Base-by-base conservation (phyloP, 2,113 vertebrate genomes). In the Rhinolophus sinicus region DNA sequence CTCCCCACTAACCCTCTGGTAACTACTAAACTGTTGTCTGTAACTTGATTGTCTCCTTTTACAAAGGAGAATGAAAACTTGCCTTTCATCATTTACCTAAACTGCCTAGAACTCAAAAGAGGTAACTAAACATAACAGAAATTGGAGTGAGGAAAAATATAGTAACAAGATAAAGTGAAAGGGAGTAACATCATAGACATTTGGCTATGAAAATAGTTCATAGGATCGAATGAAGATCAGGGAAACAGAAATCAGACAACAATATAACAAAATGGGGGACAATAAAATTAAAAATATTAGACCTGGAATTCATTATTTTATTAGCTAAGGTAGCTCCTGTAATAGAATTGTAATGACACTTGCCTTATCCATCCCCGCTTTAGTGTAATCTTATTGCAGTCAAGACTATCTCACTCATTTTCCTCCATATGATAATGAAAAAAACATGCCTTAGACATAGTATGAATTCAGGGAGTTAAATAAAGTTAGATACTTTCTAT, bases 11-110 rank as follows among this genome's bases (percentile, higher is more conserved):
- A 54, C 52, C 52, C 52, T 54, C 52, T 54, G 52, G 52, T 16
- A 54, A 54, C 52, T 14, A 19, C 52, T 54, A 54, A 54, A 54
- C 52, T 15, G 16, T 54, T 54, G 52, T 54, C 52, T 69, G 38
- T 94, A 28, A 89, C 86, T 92, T 65, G n/a, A 87, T 73, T 75
- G 12, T 52, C 90, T 89, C 15, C 14, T 95, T 96, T 78, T 72
- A 76, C 62, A 78, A 88, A 96, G 3, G 9, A 75, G 58, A 93
- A 89, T 94, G 50, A 92, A 92, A 93, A 70, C 22, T 91, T 96
- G 5, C 80, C 56, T 78, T 38, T 82, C 8, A 6, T 77, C 65
- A 75, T 94, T 94, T 82, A 73, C 4, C 19, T 80, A 76, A 86
- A 81, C 24, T 85, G 65, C 38, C 67, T 75, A 58, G 26, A 92